phyloP scores from a whole-genome alignment of 2,888 invertebrate genomes.

The Drosophila pseudotakahashii region DNA sequence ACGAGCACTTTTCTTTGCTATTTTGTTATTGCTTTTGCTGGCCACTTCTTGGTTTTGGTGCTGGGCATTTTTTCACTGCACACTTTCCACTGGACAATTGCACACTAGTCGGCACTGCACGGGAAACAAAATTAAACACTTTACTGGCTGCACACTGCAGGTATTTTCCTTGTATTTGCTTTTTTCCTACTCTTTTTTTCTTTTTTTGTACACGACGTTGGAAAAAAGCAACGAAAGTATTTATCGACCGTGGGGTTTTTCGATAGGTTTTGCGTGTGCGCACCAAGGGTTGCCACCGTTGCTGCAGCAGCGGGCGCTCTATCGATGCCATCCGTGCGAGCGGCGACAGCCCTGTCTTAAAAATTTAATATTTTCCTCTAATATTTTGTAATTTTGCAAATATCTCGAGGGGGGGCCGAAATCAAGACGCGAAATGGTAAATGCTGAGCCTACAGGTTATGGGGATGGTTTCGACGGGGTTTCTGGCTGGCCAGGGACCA shows the following conservation, averaged over 20 bases:
- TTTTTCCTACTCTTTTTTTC: constrained; percentile 10
- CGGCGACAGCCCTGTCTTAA: constrained; percentile 36
- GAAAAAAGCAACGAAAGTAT: constrained; percentile 60
- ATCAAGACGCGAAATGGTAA: background rate
- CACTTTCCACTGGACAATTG: constrained; percentile 48
- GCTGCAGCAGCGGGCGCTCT: background rate
- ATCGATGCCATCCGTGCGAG: constrained; percentile 9
- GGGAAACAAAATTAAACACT: constrained; percentile 19
- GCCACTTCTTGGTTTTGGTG: constrained; percentile 63
- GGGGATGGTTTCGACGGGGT: background rate
- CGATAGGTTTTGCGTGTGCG: constrained; percentile 29
- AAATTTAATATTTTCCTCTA: constrained; percentile 50
- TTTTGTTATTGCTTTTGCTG: constrained; percentile 52
- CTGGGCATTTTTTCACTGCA: constrained; percentile 53
- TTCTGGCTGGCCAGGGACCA: background rate
- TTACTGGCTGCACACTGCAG: constrained; percentile 8
- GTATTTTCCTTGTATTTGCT: constrained; percentile 14
- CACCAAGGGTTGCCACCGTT: constrained; percentile 25
- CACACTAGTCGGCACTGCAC: constrained; percentile 6
- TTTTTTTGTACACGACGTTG: constrained; percentile 41
- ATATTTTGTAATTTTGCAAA: constrained; percentile 29
- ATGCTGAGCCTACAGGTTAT: background rate
- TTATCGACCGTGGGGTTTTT: constrained; percentile 79
- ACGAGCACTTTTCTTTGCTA: constrained; percentile 22
- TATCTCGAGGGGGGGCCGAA: background rate